Conservation (phyloP, 2,797 vertebrate genomes). For the Sternarchorhynchus goeldii region DNA sequence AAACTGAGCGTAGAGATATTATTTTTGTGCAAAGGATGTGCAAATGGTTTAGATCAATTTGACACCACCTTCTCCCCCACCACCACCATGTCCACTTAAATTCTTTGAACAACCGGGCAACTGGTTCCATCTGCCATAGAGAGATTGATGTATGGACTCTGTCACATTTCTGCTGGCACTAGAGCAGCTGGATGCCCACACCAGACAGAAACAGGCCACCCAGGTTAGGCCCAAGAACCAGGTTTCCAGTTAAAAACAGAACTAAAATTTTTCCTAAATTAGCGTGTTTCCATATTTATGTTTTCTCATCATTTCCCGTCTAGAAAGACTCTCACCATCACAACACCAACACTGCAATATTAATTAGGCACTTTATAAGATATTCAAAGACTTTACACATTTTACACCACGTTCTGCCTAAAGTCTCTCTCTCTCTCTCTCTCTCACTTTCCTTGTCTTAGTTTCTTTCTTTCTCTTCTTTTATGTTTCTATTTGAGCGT, state of each 20-base stretch:
- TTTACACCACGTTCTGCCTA: not conserved
- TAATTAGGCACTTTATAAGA: not conserved
- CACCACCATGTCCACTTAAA: not conserved
- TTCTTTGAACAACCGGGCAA: constrained; percentile 18
- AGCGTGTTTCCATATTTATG: not conserved
- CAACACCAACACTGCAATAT: not conserved
- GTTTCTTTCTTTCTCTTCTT: too few relatives aligned
- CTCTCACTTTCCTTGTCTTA: too few relatives aligned
- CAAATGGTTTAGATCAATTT: constrained; percentile 12
- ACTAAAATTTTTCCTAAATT: not conserved
- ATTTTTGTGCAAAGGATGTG: constrained; percentile 28
- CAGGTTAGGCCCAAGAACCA: not conserved
- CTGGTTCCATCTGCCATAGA: not conserved
- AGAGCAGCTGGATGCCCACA: not conserved
- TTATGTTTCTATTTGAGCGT: not conserved
- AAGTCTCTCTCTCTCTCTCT: too few relatives aligned
- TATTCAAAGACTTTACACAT: not conserved
- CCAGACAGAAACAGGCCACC: constrained; percentile 1
- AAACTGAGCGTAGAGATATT: not conserved
- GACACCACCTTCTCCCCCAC: too few relatives aligned
- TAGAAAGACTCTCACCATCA: too few relatives aligned
- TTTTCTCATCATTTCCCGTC: not conserved
- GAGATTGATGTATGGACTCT: not conserved
- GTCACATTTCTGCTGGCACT: not conserved
- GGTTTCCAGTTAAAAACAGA: not conserved